Percentiles rank a stretch among this genome's conserved stretches.
phyloP scores from a whole-genome alignment of 2,888 invertebrate species.

The Coleophora deauratella region DNA sequence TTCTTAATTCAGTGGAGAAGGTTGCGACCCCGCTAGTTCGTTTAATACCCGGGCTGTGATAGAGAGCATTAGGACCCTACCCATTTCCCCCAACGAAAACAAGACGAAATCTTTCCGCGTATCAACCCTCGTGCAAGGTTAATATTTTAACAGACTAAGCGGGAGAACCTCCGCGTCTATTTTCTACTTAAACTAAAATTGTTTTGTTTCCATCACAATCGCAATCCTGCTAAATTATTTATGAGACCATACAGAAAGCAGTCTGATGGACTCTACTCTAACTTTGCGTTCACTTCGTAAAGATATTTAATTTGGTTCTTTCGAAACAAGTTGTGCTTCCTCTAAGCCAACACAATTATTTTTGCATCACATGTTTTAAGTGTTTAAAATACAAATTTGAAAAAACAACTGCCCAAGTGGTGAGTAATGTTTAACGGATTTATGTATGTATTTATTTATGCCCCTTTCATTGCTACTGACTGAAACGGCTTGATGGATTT shows the following conservation, averaged over 20 bases:
- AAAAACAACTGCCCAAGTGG: no score
- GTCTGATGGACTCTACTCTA: no score
- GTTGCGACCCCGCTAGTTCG: constrained; percentile 70
- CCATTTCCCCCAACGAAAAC: constrained; percentile 70
- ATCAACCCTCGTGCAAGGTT: constrained; percentile 63
- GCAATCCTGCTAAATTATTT: constrained; percentile 41
- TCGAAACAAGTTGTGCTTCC: no score
- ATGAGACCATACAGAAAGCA: constrained; percentile 24
- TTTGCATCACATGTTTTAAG: no score
- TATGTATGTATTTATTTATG: no score
- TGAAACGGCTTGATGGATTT: no score
- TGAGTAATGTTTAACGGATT: no score
- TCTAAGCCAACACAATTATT: no score
- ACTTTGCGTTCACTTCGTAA: no score
- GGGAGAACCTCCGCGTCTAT: constrained; percentile 49
- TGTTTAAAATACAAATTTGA: no score
- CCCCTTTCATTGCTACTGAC: no score
- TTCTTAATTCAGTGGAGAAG: constrained; percentile 73
- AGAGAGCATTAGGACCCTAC: constrained; percentile 71
- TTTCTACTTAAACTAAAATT: constrained; percentile 58
- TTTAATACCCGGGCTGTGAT: constrained; percentile 68
- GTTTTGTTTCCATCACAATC: constrained; percentile 49
- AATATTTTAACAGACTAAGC: constrained; percentile 70
- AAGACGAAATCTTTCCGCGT: constrained; percentile 69
- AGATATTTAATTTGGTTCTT: no score